These are phyloP conservation scores for Xiphorhynchus elegans DNA, from an alignment of 2,113 vertebrate genomes.

Conservation along the genomic window DNA sequence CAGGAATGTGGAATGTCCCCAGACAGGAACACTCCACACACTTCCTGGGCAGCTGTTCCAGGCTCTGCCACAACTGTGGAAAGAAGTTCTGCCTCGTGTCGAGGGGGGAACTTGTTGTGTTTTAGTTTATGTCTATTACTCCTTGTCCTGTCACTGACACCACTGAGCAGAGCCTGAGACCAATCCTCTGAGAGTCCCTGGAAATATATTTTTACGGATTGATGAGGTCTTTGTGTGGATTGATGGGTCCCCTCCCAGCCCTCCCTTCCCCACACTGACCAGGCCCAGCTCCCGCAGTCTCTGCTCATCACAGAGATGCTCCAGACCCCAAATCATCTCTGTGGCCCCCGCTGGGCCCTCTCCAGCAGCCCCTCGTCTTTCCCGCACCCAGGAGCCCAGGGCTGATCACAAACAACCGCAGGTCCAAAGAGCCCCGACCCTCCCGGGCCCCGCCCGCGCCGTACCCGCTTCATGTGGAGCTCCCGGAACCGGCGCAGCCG, in stretches of 20 bases:
- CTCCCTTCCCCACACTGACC: not conserved
- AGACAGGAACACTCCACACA: not conserved
- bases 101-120: not conserved
- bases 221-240: no score
- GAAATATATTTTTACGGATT: not conserved
- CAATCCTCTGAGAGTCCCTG: no score
- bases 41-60: not conserved
- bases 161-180: no score
- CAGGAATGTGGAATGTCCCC: not conserved
- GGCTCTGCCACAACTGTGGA: not conserved
- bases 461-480: slow-evolving; percentile 89
- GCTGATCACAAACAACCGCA: not conserved
- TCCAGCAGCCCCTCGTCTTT: not conserved
- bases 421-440: not conserved
- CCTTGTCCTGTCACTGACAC: not conserved
- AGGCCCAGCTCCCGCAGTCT: not conserved
- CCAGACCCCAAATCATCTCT: not conserved
- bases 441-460: not conserved
- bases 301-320: not conserved
- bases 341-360: not conserved
- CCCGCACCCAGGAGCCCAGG: not conserved
- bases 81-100: not conserved
- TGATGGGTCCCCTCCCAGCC: not conserved
- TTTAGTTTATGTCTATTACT: not conserved
- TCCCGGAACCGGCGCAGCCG: slow-evolving; percentile 89